A percentile compares a stretch with the other conserved stretches of the same genome.
These are phyloP conservation scores for Thunnus maccoyii DNA, from an alignment of 2,113 vertebrate genomes.

Conservation along the genomic window DNA sequence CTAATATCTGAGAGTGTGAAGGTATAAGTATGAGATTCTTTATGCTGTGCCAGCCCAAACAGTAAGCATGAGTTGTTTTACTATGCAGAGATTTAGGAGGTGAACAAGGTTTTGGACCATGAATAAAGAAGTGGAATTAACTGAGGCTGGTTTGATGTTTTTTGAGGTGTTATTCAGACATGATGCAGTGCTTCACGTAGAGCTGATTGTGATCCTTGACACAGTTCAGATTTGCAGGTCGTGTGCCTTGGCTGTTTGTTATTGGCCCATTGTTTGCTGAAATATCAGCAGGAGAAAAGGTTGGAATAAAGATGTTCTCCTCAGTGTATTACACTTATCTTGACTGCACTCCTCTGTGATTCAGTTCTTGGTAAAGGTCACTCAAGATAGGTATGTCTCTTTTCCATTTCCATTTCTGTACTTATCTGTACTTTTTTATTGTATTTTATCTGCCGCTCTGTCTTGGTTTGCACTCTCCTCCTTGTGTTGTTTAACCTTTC, in stretches of 20 bases:
- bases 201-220: constrained; percentile 37
- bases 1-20: constrained; percentile 65
- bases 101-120: constrained; percentile 17
- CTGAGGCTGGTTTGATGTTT: not conserved
- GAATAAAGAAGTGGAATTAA: constrained; percentile 36
- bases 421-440: constrained; percentile 66
- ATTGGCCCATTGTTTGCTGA: constrained; percentile 55
- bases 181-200: not conserved
- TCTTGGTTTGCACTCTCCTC: constrained; percentile 31
- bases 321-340: constrained; percentile 71
- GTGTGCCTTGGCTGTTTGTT: constrained; percentile 40
- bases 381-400: constrained; percentile 66
- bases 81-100: constrained; percentile 41
- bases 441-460: constrained; percentile 56
- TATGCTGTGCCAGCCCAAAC: constrained; percentile 41
- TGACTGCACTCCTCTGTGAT: constrained; percentile 62
- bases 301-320: constrained; percentile 73
- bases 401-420: constrained; percentile 69
- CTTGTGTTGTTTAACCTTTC: constrained; percentile 58
- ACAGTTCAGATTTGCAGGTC: constrained; percentile 50
- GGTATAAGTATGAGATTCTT: constrained; percentile 64
- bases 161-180: constrained; percentile 6
- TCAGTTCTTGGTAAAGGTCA: constrained; percentile 75
- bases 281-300: constrained; percentile 75
- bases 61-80: constrained; percentile 19